These are phyloP conservation scores for Chamaetylas fuelleborni DNA, from an alignment of 2,113 vertebrate species.

Conservation along the genomic window DNA sequence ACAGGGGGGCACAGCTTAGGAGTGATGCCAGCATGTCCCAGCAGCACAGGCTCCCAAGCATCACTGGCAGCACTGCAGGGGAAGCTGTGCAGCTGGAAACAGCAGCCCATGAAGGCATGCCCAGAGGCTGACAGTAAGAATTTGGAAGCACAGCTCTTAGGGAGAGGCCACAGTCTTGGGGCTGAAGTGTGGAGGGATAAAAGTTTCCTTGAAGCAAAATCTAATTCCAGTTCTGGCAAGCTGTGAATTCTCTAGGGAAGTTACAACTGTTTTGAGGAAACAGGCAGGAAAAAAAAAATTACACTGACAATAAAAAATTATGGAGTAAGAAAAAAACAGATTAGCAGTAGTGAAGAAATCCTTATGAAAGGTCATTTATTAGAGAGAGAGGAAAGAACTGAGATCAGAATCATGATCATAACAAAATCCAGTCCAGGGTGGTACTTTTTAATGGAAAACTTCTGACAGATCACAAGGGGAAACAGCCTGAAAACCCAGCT, in stretches of 20 bases:
- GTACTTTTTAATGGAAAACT: constrained; percentile 47
- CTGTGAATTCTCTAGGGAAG: background rate
- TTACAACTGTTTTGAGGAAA: background rate
- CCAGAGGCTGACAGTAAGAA: background rate
- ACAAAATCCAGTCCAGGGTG: constrained; percentile 23
- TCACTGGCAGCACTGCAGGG: background rate
- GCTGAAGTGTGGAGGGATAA: background rate
- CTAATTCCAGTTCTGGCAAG: background rate
- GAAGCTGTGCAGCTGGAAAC: background rate
- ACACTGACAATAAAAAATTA: background rate
- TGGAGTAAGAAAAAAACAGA: background rate
- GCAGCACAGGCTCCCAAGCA: accelerated
- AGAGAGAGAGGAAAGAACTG: background rate
- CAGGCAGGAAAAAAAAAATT: background rate
- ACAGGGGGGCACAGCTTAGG: background rate
- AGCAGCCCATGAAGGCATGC: background rate
- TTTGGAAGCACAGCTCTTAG: background rate
- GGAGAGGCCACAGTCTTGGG: background rate
- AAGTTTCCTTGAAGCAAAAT: background rate
- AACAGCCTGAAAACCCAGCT: constrained; percentile 11
- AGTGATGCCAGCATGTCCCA: background rate
- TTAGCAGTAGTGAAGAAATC: constrained; percentile 25
- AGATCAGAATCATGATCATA: constrained; percentile 10
- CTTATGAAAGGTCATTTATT: constrained; percentile 34
- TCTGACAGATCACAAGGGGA: constrained; percentile 16